Percentiles rank a stretch among this genome's conserved stretches.
These are phyloP conservation scores for Cordilura impudica DNA, from an alignment of 2,888 invertebrate genomes.

Conservation along the genomic window DNA sequence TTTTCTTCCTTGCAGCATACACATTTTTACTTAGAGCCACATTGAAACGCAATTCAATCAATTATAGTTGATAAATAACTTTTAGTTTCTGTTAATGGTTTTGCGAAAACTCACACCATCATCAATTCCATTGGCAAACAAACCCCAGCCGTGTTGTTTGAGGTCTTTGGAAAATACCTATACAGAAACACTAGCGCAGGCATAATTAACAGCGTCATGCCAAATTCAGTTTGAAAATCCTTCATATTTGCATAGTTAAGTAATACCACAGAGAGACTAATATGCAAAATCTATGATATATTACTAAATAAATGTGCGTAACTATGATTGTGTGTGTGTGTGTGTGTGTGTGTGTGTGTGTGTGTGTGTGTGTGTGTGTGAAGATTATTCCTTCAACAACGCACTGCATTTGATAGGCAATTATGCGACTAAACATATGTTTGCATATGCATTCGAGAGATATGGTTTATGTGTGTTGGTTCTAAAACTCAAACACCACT, in stretches of 20 bases:
- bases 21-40: background rate
- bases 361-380: background rate
- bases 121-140: no score
- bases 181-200: background rate
- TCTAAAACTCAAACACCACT: background rate
- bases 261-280: slow-evolving; percentile 7
- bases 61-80: slow-evolving; percentile 49
- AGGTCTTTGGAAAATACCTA: no score
- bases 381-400: slow-evolving; percentile 16
- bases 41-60: slow-evolving; percentile 35
- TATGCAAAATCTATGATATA: slow-evolving; percentile 36
- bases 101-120: slow-evolving; percentile 8
- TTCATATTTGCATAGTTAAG: slow-evolving; percentile 32
- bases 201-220: slow-evolving; percentile 45
- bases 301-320: background rate
- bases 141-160: no score
- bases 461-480: background rate
- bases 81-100: slow-evolving; percentile 20
- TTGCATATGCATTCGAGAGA: background rate
- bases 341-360: background rate
- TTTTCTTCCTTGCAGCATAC: background rate
- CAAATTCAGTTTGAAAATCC: slow-evolving; percentile 47
- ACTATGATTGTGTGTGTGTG: background rate
- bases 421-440: background rate
- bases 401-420: slow-evolving; percentile 23